Evolutionary conservation across 2,888 invertebrate genomes (phyloP).

Genomic region (Phyllotreta cruciferae): DNA sequence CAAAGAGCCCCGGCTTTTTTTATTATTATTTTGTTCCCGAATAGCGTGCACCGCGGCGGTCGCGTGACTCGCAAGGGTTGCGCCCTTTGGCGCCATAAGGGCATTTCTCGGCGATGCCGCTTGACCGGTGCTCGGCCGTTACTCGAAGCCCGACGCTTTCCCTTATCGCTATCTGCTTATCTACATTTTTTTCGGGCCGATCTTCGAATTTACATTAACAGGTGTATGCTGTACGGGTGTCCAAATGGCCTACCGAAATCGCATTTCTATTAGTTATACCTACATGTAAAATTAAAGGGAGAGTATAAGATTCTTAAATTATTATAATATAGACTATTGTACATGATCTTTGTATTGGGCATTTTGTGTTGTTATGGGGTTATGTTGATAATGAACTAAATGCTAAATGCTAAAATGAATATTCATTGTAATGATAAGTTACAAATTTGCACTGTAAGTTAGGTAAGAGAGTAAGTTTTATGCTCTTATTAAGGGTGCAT

Average conservation of each 20-base stretch:
- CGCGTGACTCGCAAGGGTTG: slow-evolving; percentile 49
- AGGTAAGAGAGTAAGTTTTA: no score
- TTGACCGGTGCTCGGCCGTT: slow-evolving; percentile 21
- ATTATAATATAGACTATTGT: no score
- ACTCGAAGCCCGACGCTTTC: slow-evolving; percentile 31
- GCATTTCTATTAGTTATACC: background rate
- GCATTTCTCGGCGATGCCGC: slow-evolving; percentile 30
- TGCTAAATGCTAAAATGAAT: no score
- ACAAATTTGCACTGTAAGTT: no score
- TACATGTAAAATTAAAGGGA: no score
- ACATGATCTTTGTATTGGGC: no score
- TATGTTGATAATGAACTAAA: no score
- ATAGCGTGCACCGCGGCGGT: slow-evolving; percentile 42
- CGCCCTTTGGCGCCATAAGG: slow-evolving; percentile 50
- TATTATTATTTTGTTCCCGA: slow-evolving; percentile 16
- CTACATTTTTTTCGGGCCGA: slow-evolving; percentile 23
- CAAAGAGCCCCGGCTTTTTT: slow-evolving; percentile 14
- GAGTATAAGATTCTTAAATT: no score
- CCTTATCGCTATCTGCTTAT: slow-evolving; percentile 27
- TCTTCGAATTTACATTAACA: slow-evolving; percentile 29
- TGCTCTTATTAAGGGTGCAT: no score
- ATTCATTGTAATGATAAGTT: no score
- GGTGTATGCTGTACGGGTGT: slow-evolving; percentile 12
- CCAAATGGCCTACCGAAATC: background rate
- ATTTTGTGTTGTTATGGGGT: no score